These are phyloP conservation scores for Carcinoscorpius rotundicauda DNA, from an alignment of 1,140 invertebrate species.

Conservation along the genomic window DNA sequence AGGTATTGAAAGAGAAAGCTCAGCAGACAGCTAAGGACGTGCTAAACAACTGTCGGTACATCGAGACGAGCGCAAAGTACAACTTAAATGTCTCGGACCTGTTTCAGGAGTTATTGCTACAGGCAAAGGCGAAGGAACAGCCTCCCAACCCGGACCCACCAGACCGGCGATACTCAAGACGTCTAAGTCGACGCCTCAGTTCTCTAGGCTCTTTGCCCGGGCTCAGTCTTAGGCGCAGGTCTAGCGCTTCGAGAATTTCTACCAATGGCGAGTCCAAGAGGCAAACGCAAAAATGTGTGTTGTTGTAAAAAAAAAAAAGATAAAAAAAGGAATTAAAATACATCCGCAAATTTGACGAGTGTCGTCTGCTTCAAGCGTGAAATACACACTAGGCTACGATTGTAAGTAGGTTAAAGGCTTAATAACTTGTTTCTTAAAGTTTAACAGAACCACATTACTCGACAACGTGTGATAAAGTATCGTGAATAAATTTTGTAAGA, in stretches of 20 bases:
- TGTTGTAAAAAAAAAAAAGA: too few species aligned
- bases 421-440: too few species aligned
- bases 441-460: too few species aligned
- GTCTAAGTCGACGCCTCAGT: not conserved
- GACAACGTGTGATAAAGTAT: too few species aligned
- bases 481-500: too few species aligned
- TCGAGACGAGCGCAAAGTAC: constrained; percentile 27
- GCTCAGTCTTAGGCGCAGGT: not conserved
- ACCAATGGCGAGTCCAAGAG: not conserved
- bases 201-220: constrained; percentile 9
- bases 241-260: not conserved
- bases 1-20: constrained; percentile 57
- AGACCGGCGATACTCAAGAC: not conserved
- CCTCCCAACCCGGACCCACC: not conserved
- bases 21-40: constrained; percentile 32
- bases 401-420: too few species aligned
- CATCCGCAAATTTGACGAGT: too few species aligned
- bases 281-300: too few species aligned
- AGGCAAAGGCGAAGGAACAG: not conserved
- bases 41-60: constrained; percentile 23
- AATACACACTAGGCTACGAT: too few species aligned
- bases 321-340: too few species aligned
- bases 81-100: constrained; percentile 26
- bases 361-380: too few species aligned
- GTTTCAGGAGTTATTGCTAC: constrained; percentile 23